A percentile compares a stretch with the other conserved stretches of the same genome.
Evolutionary conservation across 2,888 invertebrate species (phyloP).

Genomic region (Sipha maydis): DNA sequence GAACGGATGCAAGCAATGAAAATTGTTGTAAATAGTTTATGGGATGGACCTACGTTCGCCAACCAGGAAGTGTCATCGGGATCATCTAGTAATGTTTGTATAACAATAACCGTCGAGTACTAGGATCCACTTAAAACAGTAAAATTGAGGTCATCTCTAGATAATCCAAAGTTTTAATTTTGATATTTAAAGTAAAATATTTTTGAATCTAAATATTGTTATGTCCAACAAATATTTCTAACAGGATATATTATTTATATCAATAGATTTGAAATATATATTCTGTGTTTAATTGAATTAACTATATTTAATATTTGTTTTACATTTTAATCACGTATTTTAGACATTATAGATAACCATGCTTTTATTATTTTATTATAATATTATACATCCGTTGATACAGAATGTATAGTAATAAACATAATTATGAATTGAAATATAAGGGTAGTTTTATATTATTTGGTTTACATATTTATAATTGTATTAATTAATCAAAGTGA

Average conservation of each 20-base stretch:
- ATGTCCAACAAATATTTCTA: neutral
- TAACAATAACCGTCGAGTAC: conserved; percentile 1
- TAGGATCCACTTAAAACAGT: conserved; percentile 35
- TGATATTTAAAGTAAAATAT: neutral
- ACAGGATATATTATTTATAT: neutral
- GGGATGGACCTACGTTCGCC: conserved; percentile 16
- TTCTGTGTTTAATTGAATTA: neutral
- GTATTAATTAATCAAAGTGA: neutral
- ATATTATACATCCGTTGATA: too few relatives aligned
- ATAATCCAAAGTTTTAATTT: neutral
- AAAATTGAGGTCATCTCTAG: conserved; percentile 38
- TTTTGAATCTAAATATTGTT: neutral
- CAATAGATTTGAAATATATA: neutral
- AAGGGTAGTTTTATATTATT: too few relatives aligned
- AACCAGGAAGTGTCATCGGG: conserved; percentile 30
- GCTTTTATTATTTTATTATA: too few relatives aligned
- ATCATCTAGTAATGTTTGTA: neutral
- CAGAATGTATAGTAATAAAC: too few relatives aligned
- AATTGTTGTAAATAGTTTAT: conserved; percentile 42
- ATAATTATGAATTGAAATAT: too few relatives aligned
- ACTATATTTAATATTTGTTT: neutral
- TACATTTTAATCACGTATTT: neutral
- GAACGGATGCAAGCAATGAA: conserved; percentile 47
- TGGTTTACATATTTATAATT: neutral
- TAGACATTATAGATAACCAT: too few relatives aligned